phyloP scores from a whole-genome alignment of 2,797 vertebrate species.

The Petrocephalus sullivani region DNA sequence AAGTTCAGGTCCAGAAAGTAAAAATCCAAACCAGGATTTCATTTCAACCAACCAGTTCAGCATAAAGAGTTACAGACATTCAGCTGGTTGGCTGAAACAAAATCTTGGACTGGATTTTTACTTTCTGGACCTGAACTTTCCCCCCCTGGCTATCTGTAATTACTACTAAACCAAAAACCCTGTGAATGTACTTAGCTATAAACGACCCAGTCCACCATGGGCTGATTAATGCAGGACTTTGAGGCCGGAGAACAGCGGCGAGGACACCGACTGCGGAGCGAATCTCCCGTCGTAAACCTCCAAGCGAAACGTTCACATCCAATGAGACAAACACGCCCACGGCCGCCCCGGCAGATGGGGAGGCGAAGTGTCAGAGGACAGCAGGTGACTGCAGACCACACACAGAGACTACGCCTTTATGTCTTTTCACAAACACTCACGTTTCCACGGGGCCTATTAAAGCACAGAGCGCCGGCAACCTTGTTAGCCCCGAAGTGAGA shows the following conservation, averaged over 20 bases:
- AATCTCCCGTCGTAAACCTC: not conserved
- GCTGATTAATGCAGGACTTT: not conserved
- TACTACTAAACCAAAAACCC: not conserved
- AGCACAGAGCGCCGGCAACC: constrained; percentile 5
- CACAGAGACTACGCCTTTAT: not conserved
- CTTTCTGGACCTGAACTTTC: not conserved
- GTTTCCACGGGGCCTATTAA: constrained; percentile 22
- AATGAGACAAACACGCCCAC: not conserved
- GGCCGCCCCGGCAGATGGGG: not conserved
- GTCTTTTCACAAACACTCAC: constrained; percentile 7
- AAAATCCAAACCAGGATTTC: not conserved
- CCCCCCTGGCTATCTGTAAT: not conserved
- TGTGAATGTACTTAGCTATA: not conserved
- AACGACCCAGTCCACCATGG: not conserved
- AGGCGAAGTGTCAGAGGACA: not conserved
- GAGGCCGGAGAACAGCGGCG: not conserved
- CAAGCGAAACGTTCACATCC: not conserved
- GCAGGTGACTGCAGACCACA: constrained; percentile 18
- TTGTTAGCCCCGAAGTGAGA: constrained; percentile 24
- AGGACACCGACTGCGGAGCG: not conserved
- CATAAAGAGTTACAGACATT: not conserved
- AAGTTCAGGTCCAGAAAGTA: not conserved
- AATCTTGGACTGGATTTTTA: not conserved
- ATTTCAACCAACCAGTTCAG: not conserved
- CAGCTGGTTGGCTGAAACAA: not conserved